Evolutionary conservation across 2,113 vertebrate genomes (phyloP), one percentile per base, ranked within the genome.

Genomic region (Onychorhynchus coronatus): DNA sequence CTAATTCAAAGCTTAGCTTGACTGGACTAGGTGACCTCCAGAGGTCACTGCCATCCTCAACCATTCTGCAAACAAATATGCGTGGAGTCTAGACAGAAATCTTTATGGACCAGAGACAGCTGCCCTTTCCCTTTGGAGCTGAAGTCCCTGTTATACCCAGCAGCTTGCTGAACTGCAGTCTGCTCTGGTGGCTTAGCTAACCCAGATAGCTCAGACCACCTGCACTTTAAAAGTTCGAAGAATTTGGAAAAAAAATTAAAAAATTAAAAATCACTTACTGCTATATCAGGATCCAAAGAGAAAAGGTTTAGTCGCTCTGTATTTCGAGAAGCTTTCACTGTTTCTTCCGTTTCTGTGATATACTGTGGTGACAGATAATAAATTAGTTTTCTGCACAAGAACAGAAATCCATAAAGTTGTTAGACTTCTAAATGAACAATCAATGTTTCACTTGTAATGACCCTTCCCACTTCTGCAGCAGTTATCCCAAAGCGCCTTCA

Each of bases 321-420:
- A 94, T 98, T 98, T 92, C 99, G 98, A 72, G 98, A 98, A 30
- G 97, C 97, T 96, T 98, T 98, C 75, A 99, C 98, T 9, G 97
- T 97, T 88, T 99, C 99, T 95, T 99, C 99, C 23, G 99, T 99
- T 98, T 99, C 99, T 33, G 98, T 98, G 95, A 99, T 98, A 88
- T 99, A 99, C 99, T 99, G 59, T 30, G 42, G 89, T 80, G 75
- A 97, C 77, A 97, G 70, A 95, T 5, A 89, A 61, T 3, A 66
- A 61, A 67, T 97, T 89, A 97, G 82, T 61, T 62, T 76, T 87
- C 61, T 74, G 82, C 18, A 72, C 52, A 41, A 22, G 47, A 73
- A 81, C 27, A 81, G 47, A 78, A 81, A 88, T 77, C 58, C 35
- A 72, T n/a, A 58, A 18, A 91, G 19, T 16, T 31, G 28, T 53